phyloP scores from a whole-genome alignment of 2,797 vertebrate species.

The Halcyon chelicuti region DNA sequence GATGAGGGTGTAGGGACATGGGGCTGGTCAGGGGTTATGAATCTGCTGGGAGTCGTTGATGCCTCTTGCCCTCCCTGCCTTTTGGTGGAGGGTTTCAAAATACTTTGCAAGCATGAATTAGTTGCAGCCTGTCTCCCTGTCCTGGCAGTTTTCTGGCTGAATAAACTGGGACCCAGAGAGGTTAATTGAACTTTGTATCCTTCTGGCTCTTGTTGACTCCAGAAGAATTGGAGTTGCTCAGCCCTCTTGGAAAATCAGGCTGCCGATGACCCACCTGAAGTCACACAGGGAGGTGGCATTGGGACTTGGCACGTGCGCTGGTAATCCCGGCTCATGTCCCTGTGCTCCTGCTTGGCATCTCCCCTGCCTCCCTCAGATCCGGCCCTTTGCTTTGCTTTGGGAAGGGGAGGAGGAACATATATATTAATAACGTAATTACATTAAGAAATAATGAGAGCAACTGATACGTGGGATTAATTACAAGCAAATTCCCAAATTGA shows the following conservation, averaged over 20 bases:
- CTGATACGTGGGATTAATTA: conserved; percentile 56
- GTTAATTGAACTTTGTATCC: conserved; percentile 27
- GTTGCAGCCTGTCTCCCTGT: conserved; percentile 4
- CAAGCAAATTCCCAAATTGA: conserved; percentile 59
- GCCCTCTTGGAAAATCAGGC: background rate
- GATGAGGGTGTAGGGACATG: background rate
- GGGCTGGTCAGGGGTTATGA: background rate
- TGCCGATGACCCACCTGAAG: background rate
- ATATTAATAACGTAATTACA: conserved; percentile 56
- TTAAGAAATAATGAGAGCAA: conserved; percentile 54
- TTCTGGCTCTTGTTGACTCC: background rate
- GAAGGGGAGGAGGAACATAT: background rate
- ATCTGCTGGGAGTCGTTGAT: background rate
- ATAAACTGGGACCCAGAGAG: background rate
- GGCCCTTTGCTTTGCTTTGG: background rate
- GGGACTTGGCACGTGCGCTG: background rate
- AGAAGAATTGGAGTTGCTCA: background rate
- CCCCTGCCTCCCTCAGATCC: background rate
- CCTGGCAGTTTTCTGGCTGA: background rate
- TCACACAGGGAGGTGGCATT: fast-evolving
- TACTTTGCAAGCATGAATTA: background rate
- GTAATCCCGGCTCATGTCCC: fast-evolving
- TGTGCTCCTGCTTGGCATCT: fast-evolving
- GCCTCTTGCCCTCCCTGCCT: background rate
- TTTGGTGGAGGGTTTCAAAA: background rate